Base-by-base conservation (phyloP, 2,888 invertebrate genomes). In the Melipona beecheii region DNA sequence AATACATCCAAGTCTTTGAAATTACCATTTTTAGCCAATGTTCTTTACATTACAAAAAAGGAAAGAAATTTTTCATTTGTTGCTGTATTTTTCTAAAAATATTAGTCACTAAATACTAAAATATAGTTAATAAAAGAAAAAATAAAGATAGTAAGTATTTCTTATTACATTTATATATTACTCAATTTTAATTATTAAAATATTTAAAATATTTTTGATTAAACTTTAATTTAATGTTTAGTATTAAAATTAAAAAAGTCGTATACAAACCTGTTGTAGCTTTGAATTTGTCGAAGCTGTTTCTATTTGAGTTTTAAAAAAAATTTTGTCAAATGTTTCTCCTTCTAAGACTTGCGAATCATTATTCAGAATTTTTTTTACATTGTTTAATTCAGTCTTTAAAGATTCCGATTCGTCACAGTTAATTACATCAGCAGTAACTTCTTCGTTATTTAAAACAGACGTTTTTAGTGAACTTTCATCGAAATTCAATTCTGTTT, bases 401-500 rank as follows among this genome's bases (percentile, higher is more conserved):
- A 5, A 3, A n/a, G n/a, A n/a, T 11, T 17, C 17, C 5, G 17
- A n/a, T 24, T 52, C 17, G 3, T 36, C 2, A 0, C 36, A 56
- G 13, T 50, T 13, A 27, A 19, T 17, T 15, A 15, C 4, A 70
- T 6, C 13, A n/a, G 13, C 11, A 3, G 0, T 24, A 17, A 36
- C 50, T 27, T 24, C 19, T 13, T 50, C 27, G 5, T 11, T 24
- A n/a, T 62, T n/a, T 24, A 62, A 0, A 6, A 71, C 21, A 24
- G 49, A 5, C 4, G 11, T 19, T 6, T 54, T 58, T 13, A 54
- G 6, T 31, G 24, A 52, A 66, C 70, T 75, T 49, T 60, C 71
- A 2, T 75, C 36, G 27, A 31, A n/a, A 58, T 50, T 70, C n/a
- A 19, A 36, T 36, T 81, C 66, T 13, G 52, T 19, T 15, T n/a